Conservation (phyloP, 2,113 vertebrate genomes). For the Apteryx owenii region DNA sequence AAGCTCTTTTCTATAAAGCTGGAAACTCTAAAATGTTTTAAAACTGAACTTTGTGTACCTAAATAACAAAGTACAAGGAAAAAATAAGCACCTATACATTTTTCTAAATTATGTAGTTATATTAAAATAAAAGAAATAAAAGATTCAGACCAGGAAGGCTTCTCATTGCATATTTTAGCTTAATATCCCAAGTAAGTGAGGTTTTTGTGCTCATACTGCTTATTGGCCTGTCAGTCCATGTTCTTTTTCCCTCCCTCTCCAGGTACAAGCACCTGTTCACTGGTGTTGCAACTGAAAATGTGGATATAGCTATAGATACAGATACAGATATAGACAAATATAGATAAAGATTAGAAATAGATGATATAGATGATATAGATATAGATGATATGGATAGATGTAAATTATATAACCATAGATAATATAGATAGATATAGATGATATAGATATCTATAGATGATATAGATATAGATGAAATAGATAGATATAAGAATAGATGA, state of each 20-base stretch:
- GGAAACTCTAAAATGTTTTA: neutral
- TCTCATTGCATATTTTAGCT: neutral
- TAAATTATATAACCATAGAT: too few relatives aligned
- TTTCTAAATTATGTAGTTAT: neutral
- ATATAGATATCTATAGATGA: too few relatives aligned
- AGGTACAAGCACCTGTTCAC: neutral
- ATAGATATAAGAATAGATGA: too few relatives aligned
- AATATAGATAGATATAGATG: too few relatives aligned
- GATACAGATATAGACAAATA: too few relatives aligned
- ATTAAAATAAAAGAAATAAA: neutral
- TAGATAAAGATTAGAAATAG: too few relatives aligned
- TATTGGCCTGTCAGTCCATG: neutral
- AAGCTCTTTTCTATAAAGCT: neutral
- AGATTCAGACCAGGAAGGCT: neutral
- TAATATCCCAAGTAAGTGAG: neutral
- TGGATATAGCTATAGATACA: too few relatives aligned
- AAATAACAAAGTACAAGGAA: neutral
- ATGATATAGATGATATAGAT: too few relatives aligned
- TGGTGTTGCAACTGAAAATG: neutral
- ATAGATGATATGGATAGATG: too few relatives aligned
- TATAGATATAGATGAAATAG: too few relatives aligned
- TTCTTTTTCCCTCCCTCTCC: neutral
- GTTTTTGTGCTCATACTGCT: neutral
- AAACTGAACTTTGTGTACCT: neutral
- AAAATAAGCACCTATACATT: neutral